Conservation (phyloP, 2,113 vertebrate species). For the Amazona guildingii region DNA sequence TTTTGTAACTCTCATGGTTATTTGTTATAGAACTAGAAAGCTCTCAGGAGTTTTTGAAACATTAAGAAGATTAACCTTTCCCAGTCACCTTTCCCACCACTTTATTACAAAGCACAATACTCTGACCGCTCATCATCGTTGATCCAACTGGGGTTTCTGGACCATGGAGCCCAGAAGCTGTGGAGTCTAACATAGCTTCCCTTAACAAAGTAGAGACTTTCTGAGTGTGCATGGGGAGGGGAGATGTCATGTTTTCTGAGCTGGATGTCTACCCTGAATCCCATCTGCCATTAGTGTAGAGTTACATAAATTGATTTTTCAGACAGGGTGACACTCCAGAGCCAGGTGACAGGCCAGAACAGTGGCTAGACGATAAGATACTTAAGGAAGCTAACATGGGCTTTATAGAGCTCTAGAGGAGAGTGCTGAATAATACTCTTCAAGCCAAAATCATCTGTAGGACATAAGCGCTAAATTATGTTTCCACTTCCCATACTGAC, state of each 20-base stretch:
- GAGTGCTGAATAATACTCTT: slow-evolving; percentile 47
- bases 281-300: background rate
- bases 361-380: slow-evolving; percentile 62
- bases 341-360: slow-evolving; percentile 66
- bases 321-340: slow-evolving; percentile 52
- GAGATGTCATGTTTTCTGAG: background rate
- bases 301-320: slow-evolving; percentile 41
- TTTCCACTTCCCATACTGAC: slow-evolving; percentile 47
- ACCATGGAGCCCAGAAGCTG: background rate
- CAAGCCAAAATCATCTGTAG: slow-evolving; percentile 54
- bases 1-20: background rate
- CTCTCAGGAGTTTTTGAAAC: background rate
- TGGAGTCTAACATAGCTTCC: background rate
- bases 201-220: background rate
- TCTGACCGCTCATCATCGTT: rapidly evolving
- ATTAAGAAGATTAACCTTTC: background rate
- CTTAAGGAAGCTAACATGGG: slow-evolving; percentile 47
- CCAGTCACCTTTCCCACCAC: background rate
- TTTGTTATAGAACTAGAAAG: background rate
- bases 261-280: background rate
- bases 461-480: slow-evolving; percentile 69
- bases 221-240: background rate
- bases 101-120: background rate
- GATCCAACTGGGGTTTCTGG: background rate
- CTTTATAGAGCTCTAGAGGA: slow-evolving; percentile 51